Base-by-base conservation (phyloP, 2,113 vertebrate genomes). In the Corvus hawaiiensis region DNA sequence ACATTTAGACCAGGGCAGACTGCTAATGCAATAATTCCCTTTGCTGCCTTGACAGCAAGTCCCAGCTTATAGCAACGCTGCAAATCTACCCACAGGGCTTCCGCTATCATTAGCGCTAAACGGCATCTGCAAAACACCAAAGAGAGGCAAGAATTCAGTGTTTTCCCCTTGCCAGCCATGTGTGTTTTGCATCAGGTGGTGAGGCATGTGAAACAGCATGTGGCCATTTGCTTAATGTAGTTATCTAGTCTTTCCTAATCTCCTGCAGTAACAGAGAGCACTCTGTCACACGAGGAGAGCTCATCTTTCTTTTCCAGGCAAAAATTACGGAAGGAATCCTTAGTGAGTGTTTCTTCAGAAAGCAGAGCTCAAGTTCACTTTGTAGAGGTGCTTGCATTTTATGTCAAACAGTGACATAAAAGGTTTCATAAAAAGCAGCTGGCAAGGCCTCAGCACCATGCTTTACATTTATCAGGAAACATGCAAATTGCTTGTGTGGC, bases 261-360 rank as follows among this genome's bases (percentile, higher is more conserved):
- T 86, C 54, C 84, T 41, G 51, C 63, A 59, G 68, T 9, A 93
- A 43, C 20, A 79, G 74, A 78, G 59, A 77, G 55, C 3, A 37
- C 27, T 67, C 58, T 74, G 87, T 26, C 78, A 77, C 67, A 87
- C 1, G 7, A 89, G 75, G 68, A 80, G 48, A 89, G 33, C 69
- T 87, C 52, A 6, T 85, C 84, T 80, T 80, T 77, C 49, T 64
- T 67, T 84, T 79, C 80, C 84, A 74, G 67, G 48, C 51, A 91
- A 82, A 96, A 94, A 90, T 87, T 64, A 89, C 59, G 77, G 74
- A 93, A 82, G 58, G 66, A 94, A 91, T 91, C 49, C 46, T 83
- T 91, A 90, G 81, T n/a, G 48, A 88, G 32, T 2, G 7, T n/a
- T 93, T 81, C 69, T 67, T 93, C 82, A 90, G 82, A 83, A 80